Conservation (phyloP, 1,140 invertebrate species). For the Hypsibius dujardini region DNA sequence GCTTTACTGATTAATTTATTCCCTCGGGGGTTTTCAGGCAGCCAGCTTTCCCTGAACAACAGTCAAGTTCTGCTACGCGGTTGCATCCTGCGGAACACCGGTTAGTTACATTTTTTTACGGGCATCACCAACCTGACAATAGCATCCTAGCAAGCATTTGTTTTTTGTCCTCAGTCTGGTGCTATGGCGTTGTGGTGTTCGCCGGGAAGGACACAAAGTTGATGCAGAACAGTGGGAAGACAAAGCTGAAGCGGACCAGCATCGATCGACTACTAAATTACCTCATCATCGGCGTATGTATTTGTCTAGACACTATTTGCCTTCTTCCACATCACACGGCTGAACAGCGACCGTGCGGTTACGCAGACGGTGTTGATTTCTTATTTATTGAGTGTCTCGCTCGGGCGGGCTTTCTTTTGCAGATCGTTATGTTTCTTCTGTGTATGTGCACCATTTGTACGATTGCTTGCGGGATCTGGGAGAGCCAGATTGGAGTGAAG, state of each 20-base stretch:
- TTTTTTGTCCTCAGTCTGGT: constrained; percentile 36
- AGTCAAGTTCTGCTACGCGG: constrained; percentile 81
- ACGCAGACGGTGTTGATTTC: no score
- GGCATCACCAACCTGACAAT: not conserved
- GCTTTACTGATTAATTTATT: no score
- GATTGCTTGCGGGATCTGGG: constrained; percentile 90
- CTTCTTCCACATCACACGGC: no score
- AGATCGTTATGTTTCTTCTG: constrained; percentile 96
- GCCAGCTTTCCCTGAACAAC: constrained; percentile 51
- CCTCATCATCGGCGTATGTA: constrained; percentile 81
- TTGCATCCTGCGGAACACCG: constrained; percentile 78
- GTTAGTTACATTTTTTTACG: no score
- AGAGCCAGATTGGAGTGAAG: constrained; percentile 49
- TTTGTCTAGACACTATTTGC: no score
- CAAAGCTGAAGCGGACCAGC: constrained; percentile 94
- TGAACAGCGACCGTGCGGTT: no score
- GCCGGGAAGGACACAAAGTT: constrained; percentile 96
- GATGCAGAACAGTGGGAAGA: constrained; percentile 99
- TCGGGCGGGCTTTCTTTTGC: constrained; percentile 32
- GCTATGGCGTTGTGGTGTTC: constrained; percentile 89
- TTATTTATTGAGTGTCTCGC: constrained; percentile 23
- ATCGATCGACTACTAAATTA: constrained; percentile 94
- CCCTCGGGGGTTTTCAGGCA: constrained; percentile 25
- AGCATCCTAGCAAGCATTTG: not conserved
- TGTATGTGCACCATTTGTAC: constrained; percentile 94